Base-by-base conservation (phyloP, 2,888 invertebrate species). In the Meandrusa payeni region DNA sequence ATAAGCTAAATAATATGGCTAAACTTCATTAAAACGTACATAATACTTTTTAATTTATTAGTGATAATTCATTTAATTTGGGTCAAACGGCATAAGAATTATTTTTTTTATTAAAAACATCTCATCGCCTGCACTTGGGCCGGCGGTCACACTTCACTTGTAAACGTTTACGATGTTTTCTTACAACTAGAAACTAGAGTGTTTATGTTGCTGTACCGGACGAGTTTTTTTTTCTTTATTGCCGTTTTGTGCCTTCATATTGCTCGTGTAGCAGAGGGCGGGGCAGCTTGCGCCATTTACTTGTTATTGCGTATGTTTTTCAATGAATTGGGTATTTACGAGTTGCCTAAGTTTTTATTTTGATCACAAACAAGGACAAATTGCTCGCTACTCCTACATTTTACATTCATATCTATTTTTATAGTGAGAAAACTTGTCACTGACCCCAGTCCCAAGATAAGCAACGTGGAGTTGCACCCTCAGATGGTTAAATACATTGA, bases 131-230 rank as follows among this genome's bases (percentile, higher is more conserved):
- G 7, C 46, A 24, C 50, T 51, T 40, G 15, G 17, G 12, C 66
- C 66, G 41, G 9, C 5, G 32, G 3, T 48, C 41, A 61, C 54
- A 66, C 69, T 73, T 65, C 68, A 75, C 76, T 76, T 74, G 72
- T 73, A 76, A 76, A 59, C 72, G 67, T 76, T 80, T 76, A 79
- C 77, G 77, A 77, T 74, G 76, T 76, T 79, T 76, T 73, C 78
- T 76, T 76, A 72, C 71, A 74, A 72, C 70, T 69, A 63, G 66
- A 59, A 64, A 67, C 66, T 64, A 63, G 69, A 69, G 61, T 71
- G 74, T 78, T 76, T 77, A 80, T 66, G 69, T 60, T 52, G n/a
- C 61, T 62, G 63, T 60, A 59, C 61, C 65, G 69, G 67, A 74
- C 65, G 73, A 75, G 69, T 77, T 80, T 78, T 80, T 75, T 75